Conservation (phyloP, 2,797 vertebrate species). For the Euphonia xanthogaster region DNA sequence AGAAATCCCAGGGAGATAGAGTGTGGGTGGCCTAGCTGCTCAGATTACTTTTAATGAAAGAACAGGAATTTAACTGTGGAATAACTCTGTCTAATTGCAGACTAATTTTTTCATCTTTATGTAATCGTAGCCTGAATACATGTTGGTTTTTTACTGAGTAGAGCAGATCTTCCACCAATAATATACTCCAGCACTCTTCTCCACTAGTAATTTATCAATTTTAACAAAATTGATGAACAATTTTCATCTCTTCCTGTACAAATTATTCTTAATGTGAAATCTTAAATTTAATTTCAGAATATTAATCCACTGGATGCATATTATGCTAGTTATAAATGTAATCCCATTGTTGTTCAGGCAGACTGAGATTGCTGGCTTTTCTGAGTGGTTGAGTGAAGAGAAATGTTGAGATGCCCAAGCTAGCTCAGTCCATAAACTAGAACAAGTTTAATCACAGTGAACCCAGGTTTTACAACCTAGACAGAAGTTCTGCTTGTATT, state of each 20-base stretch:
- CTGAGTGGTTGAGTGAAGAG: background rate
- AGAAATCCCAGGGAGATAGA: background rate
- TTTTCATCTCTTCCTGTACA: background rate
- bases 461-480: background rate
- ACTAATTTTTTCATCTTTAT: conserved; percentile 8
- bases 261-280: background rate
- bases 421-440: background rate
- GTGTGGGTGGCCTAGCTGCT: background rate
- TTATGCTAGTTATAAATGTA: background rate
- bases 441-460: background rate
- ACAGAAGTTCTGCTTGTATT: background rate
- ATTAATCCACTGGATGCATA: background rate
- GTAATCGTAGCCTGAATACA: background rate
- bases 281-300: background rate
- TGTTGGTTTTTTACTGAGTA: background rate
- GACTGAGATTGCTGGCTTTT: background rate
- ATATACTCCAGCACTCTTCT: background rate
- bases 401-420: background rate
- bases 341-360: background rate
- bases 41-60: background rate
- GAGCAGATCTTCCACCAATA: background rate
- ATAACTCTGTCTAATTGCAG: background rate
- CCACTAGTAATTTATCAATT: background rate
- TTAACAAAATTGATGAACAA: background rate
- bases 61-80: background rate